Evolutionary conservation across 2,797 vertebrate species (phyloP), one percentile per base, ranked within the genome.

Genomic region (Danionella dracula): DNA sequence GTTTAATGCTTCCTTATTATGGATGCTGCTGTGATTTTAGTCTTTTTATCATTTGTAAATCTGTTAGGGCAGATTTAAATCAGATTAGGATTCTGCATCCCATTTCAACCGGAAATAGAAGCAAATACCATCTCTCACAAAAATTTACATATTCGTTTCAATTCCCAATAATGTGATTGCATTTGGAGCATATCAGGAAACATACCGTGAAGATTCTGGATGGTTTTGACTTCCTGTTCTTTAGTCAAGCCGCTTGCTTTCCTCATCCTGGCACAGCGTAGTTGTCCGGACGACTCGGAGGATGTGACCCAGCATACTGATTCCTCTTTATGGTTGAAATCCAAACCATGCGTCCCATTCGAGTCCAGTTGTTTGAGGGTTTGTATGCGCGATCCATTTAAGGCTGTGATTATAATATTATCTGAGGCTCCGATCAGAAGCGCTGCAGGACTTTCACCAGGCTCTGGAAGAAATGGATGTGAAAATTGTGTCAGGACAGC

Each of bases 291-390:
- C 80, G 90, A 87, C 19, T 90, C 89, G 21, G 82, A 84, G 1
- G 92, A 88, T 76, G 93, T 86, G 34, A 92, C 85, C 97, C 95
- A 99, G 80, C 95, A 99, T 35, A 93, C 77, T 0, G 62, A 86
- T 65, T 94, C 91, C 72, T 93, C 90, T 49, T 78, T 89, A 78
- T 91, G 89, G 81, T 87, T 91, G 79, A 90, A 94, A 84, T 96
- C 94, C 82, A 98, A 40, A 1, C 89, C 85, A 72, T 94, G 76
- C 51, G 93, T 87, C 72, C 91, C 87, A 73, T 93, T 94, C 64
- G 83, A 85, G 76, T 90, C 90, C 51, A 75, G 76, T 12, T 91
- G 87, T 73, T 82, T 86, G 62, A 81, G 62, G 13, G 87, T 85
- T 73, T 89, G 88, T 42, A 87, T 75, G 63, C 81, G 86, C 62